Percentiles rank a stretch among this genome's conserved stretches.
Conservation (phyloP, 1,140 invertebrate genomes). For the Cydia pomonella region DNA sequence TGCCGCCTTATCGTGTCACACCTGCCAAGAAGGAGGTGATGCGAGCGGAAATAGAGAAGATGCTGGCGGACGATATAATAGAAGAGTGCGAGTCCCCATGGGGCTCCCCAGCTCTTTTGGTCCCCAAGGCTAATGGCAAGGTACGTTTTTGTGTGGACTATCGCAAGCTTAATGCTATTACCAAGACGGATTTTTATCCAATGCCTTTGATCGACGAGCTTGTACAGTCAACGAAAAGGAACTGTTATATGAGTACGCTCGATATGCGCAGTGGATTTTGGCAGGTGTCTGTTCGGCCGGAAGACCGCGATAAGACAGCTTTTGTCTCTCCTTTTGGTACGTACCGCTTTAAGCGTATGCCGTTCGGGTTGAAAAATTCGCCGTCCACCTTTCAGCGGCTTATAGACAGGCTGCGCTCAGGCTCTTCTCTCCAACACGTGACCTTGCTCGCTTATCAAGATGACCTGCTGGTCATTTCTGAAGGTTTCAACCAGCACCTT, state of each 20-base stretch:
- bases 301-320: constrained; percentile 70
- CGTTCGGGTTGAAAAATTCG: constrained; percentile 64
- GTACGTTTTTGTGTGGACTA: constrained; percentile 60
- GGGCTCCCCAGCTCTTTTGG: constrained; percentile 74
- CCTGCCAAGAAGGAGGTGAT: too few relatives aligned
- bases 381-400: constrained; percentile 73
- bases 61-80: constrained; percentile 62
- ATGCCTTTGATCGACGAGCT: constrained; percentile 78
- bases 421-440: constrained; percentile 41
- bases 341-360: constrained; percentile 63
- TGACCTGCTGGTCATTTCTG: constrained; percentile 65
- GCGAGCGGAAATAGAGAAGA: too few relatives aligned
- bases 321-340: constrained; percentile 65
- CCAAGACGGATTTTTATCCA: constrained; percentile 66
- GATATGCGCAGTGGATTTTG: constrained; percentile 75
- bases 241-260: constrained; percentile 65
- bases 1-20: too few relatives aligned
- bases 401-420: constrained; percentile 54
- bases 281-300: constrained; percentile 56
- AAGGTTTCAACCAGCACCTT: constrained; percentile 56
- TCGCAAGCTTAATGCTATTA: constrained; percentile 60
- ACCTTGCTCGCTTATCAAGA: constrained; percentile 66
- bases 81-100: constrained; percentile 71
- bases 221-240: constrained; percentile 59
- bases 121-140: constrained; percentile 67